Evolutionary conservation across 2,888 invertebrate genomes (phyloP).

Genomic region (Caradrina kadenii): DNA sequence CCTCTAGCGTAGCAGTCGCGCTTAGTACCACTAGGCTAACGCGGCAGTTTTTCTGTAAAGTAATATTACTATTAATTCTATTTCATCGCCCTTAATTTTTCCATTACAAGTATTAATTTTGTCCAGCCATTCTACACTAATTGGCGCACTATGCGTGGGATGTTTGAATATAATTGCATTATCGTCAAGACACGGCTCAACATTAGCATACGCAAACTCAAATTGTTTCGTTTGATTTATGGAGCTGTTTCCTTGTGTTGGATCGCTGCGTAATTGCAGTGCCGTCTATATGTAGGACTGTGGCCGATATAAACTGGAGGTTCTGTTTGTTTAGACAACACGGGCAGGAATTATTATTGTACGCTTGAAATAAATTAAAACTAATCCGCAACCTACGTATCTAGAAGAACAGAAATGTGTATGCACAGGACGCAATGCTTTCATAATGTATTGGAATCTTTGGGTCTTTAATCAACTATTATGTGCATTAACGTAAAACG

Average conservation of each 20-base stretch:
- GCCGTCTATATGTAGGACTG: constrained; percentile 19
- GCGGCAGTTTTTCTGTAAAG: too few species aligned
- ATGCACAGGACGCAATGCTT: neutral
- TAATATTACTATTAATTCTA: too few species aligned
- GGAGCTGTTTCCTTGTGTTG: constrained; percentile 19
- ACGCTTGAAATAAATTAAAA: neutral
- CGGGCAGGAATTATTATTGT: neutral
- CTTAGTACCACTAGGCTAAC: too few species aligned
- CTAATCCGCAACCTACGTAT: too few species aligned
- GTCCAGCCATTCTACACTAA: neutral
- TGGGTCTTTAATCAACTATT: too few species aligned
- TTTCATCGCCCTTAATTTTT: neutral
- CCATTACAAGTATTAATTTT: neutral
- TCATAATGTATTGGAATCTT: too few species aligned
- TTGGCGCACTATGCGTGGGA: constrained; percentile 29
- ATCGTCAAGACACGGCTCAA: constrained; percentile 54
- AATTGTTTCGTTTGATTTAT: constrained; percentile 65
- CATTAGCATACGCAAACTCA: constrained; percentile 67
- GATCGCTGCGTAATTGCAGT: constrained; percentile 53
- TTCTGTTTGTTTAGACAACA: constrained; percentile 33
- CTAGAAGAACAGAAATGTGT: neutral
- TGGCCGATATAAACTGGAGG: neutral
- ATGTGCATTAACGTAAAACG: too few species aligned
- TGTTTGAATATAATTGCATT: constrained; percentile 72
- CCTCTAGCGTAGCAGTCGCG: too few species aligned